A percentile compares a stretch with the other conserved stretches of the same genome.
Conservation (phyloP, 2,888 invertebrate genomes). For the Xestoiulus laeticollis region DNA sequence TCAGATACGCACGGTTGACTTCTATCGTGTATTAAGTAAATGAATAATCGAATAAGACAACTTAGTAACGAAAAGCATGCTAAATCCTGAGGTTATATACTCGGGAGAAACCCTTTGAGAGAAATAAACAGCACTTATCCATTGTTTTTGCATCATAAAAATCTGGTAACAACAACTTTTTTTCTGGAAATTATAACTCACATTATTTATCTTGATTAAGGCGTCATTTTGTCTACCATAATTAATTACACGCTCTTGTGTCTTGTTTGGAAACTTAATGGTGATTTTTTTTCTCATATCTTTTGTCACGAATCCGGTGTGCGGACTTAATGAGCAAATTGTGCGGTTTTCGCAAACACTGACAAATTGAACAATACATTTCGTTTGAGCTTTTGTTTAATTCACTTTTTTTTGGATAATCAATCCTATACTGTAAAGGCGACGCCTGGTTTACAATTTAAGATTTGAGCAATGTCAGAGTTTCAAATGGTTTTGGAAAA, state of each 20-base stretch:
- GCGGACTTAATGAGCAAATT: slow-evolving; percentile 10
- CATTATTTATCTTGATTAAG: slow-evolving; percentile 22
- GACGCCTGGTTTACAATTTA: neutral
- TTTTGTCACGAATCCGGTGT: slow-evolving; percentile 5
- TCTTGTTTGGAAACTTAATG: neutral
- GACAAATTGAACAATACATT: slow-evolving; percentile 28
- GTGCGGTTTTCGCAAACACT: neutral
- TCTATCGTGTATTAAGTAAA: slow-evolving; percentile 31
- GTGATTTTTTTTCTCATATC: neutral
- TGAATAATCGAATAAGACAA: slow-evolving; percentile 28
- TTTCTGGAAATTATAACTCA: neutral
- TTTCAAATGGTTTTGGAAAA: neutral
- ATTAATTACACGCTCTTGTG: slow-evolving; percentile 13
- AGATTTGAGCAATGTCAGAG: neutral
- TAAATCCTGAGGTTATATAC: neutral
- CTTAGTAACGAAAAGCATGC: neutral
- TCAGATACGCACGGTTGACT: slow-evolving; percentile 25
- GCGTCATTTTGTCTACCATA: neutral
- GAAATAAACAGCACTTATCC: neutral
- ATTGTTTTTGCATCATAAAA: neutral
- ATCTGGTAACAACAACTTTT: neutral
- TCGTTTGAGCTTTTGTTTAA: neutral
- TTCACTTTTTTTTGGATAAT: neutral
- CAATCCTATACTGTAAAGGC: neutral
- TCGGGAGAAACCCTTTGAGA: neutral